Percentiles rank a stretch among this genome's conserved stretches.
These are phyloP conservation scores for Amblyjoppa proteus DNA, from an alignment of 2,888 invertebrate genomes.

Conservation along the genomic window DNA sequence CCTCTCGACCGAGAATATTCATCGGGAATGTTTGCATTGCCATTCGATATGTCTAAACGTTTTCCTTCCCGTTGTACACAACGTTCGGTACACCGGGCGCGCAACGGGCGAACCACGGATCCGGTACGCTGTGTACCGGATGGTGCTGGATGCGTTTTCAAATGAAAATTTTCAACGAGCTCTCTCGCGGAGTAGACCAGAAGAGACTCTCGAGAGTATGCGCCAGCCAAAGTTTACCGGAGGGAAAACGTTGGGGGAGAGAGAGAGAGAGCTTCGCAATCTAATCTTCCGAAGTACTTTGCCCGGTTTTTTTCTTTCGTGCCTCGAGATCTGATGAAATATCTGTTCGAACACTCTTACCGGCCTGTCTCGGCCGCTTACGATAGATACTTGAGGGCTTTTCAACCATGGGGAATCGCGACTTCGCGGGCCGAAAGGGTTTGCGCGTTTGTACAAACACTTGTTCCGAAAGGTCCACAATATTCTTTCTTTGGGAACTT, in stretches of 20 bases:
- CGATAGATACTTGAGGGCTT: too few relatives aligned
- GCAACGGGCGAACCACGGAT: too few relatives aligned
- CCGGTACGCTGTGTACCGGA: neutral
- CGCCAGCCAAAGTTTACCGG: neutral
- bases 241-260: neutral
- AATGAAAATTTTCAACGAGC: constrained; percentile 56
- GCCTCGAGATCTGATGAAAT: neutral
- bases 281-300: neutral
- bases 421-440: too few relatives aligned
- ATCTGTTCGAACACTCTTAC: neutral
- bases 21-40: constrained; percentile 72
- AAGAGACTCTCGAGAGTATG: constrained; percentile 2
- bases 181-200: constrained; percentile 36
- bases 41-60: constrained; percentile 72
- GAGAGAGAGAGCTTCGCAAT: neutral
- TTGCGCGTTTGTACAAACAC: too few relatives aligned
- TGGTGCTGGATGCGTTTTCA: constrained; percentile 43
- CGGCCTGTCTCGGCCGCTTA: neutral
- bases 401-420: too few relatives aligned
- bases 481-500: too few relatives aligned
- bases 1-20: constrained; percentile 62
- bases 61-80: constrained; percentile 39
- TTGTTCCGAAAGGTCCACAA: too few relatives aligned
- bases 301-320: neutral
- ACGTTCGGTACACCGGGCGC: neutral